Conservation (phyloP, 2,888 invertebrate species). For the Drosophila kuntzei region DNA sequence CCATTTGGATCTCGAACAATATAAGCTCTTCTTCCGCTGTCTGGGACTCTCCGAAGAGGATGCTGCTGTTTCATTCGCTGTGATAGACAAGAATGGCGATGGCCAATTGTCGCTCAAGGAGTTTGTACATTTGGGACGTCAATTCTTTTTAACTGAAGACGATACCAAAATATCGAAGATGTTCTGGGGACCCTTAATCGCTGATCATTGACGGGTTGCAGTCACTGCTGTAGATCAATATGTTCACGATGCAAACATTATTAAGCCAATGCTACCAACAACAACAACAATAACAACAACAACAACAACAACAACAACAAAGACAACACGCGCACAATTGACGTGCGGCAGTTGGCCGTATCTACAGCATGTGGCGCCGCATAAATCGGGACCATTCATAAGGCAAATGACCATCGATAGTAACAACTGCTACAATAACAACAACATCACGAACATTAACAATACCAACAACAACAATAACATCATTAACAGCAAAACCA, state of each 20-base stretch:
- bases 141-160: slow-evolving; percentile 92
- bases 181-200: slow-evolving; percentile 93
- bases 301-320: slow-evolving; percentile 9
- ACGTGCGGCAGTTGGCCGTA: slow-evolving; percentile 71
- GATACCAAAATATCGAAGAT: slow-evolving; percentile 91
- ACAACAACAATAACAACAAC: slow-evolving; percentile 25
- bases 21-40: slow-evolving; percentile 93
- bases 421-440: slow-evolving; percentile 20
- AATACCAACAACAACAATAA: slow-evolving; percentile 8
- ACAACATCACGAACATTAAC: slow-evolving; percentile 1
- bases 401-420: slow-evolving; percentile 51
- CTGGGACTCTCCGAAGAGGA: slow-evolving; percentile 91
- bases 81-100: slow-evolving; percentile 92
- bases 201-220: slow-evolving; percentile 86
- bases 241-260: slow-evolving; percentile 44
- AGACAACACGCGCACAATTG: slow-evolving; percentile 1
- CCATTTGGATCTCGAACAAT: slow-evolving; percentile 92
- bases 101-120: slow-evolving; percentile 91
- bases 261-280: slow-evolving; percentile 51
- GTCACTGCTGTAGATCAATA: slow-evolving; percentile 73
- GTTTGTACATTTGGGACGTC: slow-evolving; percentile 92
- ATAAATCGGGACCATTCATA: slow-evolving; percentile 53
- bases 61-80: slow-evolving; percentile 91
- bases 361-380: slow-evolving; percentile 75
- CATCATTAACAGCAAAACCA: slow-evolving; percentile 15